Conservation (phyloP, 2,797 vertebrate genomes). For the Vultur gryphus region DNA sequence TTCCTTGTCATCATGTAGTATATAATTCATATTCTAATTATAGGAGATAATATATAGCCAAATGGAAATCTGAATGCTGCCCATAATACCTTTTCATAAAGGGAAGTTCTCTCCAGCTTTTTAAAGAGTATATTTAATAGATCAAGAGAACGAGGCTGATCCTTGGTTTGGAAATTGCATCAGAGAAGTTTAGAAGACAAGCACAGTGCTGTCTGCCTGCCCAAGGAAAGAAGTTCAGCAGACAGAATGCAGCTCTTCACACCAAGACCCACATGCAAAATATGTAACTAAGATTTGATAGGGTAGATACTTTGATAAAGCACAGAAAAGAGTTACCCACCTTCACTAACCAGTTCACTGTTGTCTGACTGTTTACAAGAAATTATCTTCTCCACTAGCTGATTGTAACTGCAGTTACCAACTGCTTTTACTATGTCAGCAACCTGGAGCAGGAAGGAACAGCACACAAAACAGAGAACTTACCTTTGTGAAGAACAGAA, state of each 20-base stretch:
- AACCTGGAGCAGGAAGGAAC: conserved; percentile 78
- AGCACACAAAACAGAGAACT: not conserved
- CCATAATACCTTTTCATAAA: not conserved
- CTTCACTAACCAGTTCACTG: conserved; percentile 94
- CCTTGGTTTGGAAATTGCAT: not conserved
- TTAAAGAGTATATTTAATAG: not conserved
- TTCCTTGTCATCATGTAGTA: not conserved
- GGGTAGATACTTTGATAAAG: not conserved
- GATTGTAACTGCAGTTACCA: conserved; percentile 99
- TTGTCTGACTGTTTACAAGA: conserved; percentile 95
- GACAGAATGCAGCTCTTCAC: not conserved
- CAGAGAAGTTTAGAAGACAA: not conserved
- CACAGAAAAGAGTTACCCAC: conserved; percentile 70
- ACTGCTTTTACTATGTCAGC: conserved; percentile 94
- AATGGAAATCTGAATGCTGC: not conserved
- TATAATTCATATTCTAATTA: not conserved
- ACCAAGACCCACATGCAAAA: not conserved
- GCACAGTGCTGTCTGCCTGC: not conserved
- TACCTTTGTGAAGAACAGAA: conserved; percentile 21
- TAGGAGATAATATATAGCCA: not conserved
- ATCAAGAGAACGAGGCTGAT: not conserved
- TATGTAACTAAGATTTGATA: not conserved
- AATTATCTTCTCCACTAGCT: conserved; percentile 99
- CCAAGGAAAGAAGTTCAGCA: not conserved
- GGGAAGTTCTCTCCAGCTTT: not conserved